Percentiles rank a stretch among this genome's conserved stretches.
These are phyloP conservation scores for Rhynchonycteris naso DNA, from an alignment of 2,797 vertebrate species.

Conservation along the genomic window DNA sequence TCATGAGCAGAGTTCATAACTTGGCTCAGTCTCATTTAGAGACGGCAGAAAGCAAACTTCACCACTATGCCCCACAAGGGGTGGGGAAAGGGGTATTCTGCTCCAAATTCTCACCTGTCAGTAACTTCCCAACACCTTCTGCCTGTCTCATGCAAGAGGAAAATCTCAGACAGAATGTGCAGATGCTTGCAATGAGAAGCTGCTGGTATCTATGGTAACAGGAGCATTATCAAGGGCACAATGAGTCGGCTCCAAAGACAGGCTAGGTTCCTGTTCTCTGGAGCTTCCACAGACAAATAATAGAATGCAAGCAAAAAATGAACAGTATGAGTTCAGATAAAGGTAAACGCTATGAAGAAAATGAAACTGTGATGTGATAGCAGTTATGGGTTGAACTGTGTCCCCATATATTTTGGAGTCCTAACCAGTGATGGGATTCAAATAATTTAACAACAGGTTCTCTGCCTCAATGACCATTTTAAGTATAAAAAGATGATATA, in stretches of 20 bases:
- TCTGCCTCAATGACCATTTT: no score
- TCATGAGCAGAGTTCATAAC: background rate
- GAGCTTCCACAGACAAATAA: slow-evolving; percentile 2
- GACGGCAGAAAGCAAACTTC: background rate
- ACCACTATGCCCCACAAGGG: background rate
- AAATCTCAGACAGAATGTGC: background rate
- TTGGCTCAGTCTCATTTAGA: background rate
- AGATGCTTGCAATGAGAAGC: slow-evolving; percentile 34
- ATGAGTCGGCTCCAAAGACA: slow-evolving; percentile 3
- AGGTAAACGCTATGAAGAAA: background rate
- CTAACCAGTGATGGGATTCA: background rate
- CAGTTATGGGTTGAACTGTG: background rate
- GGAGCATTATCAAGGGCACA: background rate
- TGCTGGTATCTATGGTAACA: slow-evolving; percentile 61
- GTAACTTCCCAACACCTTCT: background rate
- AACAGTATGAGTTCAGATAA: background rate
- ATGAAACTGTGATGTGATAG: background rate
- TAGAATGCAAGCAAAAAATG: background rate
- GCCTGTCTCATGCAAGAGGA: background rate
- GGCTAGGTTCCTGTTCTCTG: background rate
- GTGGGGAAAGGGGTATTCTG: background rate
- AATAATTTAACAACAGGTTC: no score
- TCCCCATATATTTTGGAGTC: background rate
- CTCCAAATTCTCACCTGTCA: background rate
- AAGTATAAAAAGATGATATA: no score